Percentiles rank a stretch among this genome's conserved stretches.
Conservation (phyloP, 2,113 vertebrate species). For the Diphyllodes magnificus region DNA sequence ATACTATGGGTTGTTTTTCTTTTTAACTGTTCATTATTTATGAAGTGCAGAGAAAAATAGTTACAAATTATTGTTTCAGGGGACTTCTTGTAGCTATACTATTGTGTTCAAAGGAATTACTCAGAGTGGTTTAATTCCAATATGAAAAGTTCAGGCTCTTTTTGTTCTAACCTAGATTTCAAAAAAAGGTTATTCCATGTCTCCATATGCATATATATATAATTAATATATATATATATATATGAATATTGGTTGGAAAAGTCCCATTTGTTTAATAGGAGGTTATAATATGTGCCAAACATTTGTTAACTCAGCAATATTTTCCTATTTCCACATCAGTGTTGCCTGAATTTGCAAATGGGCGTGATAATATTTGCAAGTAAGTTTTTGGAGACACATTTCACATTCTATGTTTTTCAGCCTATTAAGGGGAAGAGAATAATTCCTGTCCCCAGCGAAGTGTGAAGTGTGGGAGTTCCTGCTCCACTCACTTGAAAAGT, state of each 20-base stretch:
- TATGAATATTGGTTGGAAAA: neutral
- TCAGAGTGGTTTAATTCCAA: constrained; percentile 45
- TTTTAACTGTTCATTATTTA: constrained; percentile 69
- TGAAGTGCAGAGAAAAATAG: constrained; percentile 61
- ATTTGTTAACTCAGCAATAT: neutral
- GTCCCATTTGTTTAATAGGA: neutral
- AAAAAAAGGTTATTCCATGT: neutral
- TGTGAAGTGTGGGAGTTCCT: neutral
- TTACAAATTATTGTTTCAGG: constrained; percentile 66
- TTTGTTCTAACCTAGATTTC: constrained; percentile 46
- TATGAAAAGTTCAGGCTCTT: constrained; percentile 58
- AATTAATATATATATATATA: neutral
- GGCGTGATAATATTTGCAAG: neutral
- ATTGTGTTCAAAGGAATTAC: constrained; percentile 55
- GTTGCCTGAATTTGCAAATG: neutral
- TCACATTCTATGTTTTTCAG: neutral
- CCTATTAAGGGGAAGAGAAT: neutral
- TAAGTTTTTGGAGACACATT: neutral
- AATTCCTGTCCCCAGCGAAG: neutral
- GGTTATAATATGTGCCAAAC: neutral
- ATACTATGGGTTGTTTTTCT: constrained; percentile 54
- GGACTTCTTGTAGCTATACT: constrained; percentile 48
- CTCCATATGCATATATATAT: neutral
- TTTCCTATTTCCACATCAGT: neutral
- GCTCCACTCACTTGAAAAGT: neutral